A percentile compares a stretch with the other conserved stretches of the same genome.
These are phyloP conservation scores for Tetramorium bicarinatum DNA, from an alignment of 2,888 invertebrate genomes.

Conservation along the genomic window DNA sequence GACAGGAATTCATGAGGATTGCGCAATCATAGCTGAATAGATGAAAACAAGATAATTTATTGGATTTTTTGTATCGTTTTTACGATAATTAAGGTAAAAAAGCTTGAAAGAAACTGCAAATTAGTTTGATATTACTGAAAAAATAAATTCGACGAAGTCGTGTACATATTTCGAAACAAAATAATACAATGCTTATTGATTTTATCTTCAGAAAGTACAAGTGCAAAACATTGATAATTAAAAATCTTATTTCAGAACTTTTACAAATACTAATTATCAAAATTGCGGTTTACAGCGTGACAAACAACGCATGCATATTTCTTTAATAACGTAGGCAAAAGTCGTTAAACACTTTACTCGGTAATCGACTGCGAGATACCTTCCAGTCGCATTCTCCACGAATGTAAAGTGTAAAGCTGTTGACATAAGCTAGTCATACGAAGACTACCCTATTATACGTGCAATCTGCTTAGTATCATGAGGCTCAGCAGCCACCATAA, in stretches of 20 bases:
- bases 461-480: slow-evolving; percentile 74
- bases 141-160: background rate
- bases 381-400: slow-evolving; percentile 60
- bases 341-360: slow-evolving; percentile 60
- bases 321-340: slow-evolving; percentile 44
- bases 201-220: background rate
- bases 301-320: slow-evolving; percentile 14
- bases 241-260: background rate
- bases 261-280: background rate
- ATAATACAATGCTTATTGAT: background rate
- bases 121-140: slow-evolving; percentile 1
- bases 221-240: background rate
- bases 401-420: slow-evolving; percentile 65
- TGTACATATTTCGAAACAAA: background rate
- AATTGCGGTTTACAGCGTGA: background rate
- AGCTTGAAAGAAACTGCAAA: background rate
- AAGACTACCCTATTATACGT: slow-evolving; percentile 72
- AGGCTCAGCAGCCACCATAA: slow-evolving; percentile 64
- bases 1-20: background rate
- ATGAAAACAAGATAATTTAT: background rate
- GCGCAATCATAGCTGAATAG: background rate
- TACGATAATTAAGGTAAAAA: background rate
- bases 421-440: slow-evolving; percentile 70
- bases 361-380: slow-evolving; percentile 72
- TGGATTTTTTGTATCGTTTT: background rate